A percentile compares a stretch with the other conserved stretches of the same genome.
These are phyloP conservation scores for Schizothorax lantsangensis DNA, from an alignment of 2,797 vertebrate species.

Conservation along the genomic window DNA sequence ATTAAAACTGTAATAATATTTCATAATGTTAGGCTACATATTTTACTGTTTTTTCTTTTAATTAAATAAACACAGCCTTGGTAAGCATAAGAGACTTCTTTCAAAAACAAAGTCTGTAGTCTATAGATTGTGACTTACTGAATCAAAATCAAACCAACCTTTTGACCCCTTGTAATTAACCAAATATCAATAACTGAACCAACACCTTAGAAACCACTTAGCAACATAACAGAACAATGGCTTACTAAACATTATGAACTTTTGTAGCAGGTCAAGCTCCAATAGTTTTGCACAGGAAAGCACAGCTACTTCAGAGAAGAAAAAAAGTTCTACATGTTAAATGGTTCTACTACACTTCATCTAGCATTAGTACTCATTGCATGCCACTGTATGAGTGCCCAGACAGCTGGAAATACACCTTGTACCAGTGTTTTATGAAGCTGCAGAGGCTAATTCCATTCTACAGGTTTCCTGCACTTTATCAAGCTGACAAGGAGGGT, in stretches of 20 bases:
- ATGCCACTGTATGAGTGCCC: background rate
- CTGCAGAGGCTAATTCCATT: conserved; percentile 41
- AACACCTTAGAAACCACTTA: too few relatives aligned
- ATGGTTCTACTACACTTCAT: background rate
- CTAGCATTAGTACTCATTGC: background rate
- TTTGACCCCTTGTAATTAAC: background rate
- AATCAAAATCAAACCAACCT: background rate
- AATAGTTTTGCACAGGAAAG: background rate
- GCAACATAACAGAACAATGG: background rate
- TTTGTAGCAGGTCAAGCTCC: background rate
- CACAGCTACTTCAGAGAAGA: background rate
- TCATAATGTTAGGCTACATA: background rate
- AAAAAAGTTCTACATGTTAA: too few relatives aligned
- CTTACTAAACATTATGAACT: background rate
- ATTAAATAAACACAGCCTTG: background rate
- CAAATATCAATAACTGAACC: background rate
- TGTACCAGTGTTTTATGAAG: conserved; percentile 18
- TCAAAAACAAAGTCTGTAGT: background rate
- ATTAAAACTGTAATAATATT: background rate
- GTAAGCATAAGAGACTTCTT: background rate
- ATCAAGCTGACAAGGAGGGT: conserved; percentile 54
- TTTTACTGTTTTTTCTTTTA: background rate
- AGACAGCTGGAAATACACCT: background rate
- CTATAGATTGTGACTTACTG: background rate
- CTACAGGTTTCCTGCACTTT: conserved; percentile 19